phyloP scores from a whole-genome alignment of 2,113 vertebrate species.

The Cebus imitator region DNA sequence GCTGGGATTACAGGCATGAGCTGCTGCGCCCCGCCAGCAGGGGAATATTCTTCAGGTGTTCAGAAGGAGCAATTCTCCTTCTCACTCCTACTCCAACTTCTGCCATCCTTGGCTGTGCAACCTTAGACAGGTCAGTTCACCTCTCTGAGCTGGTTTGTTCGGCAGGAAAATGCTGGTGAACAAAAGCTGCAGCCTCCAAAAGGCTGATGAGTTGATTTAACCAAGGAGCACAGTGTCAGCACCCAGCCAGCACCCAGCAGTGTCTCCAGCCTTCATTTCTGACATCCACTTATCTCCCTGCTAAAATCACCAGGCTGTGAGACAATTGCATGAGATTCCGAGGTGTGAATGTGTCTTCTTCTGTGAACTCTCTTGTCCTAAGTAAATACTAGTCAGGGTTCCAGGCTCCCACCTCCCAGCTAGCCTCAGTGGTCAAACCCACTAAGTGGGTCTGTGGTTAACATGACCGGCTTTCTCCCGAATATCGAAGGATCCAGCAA shows the following conservation, averaged over 20 bases:
- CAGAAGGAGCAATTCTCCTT: neutral
- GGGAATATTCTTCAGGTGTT: neutral
- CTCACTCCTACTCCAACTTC: neutral
- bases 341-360: neutral
- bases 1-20: too few relatives aligned
- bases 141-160: neutral
- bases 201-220: neutral
- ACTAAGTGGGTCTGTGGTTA: neutral
- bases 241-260: rapidly evolving
- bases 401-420: neutral
- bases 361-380: neutral
- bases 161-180: neutral
- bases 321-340: neutral
- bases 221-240: rapidly evolving
- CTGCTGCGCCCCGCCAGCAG: rapidly evolving
- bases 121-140: neutral
- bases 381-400: neutral
- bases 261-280: neutral
- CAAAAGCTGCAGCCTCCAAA: neutral
- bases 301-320: neutral
- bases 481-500: neutral
- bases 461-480: neutral
- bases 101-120: neutral
- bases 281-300: neutral
- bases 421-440: neutral